phyloP scores from a whole-genome alignment of 2,797 vertebrate species.

The Galaxias olidus region DNA sequence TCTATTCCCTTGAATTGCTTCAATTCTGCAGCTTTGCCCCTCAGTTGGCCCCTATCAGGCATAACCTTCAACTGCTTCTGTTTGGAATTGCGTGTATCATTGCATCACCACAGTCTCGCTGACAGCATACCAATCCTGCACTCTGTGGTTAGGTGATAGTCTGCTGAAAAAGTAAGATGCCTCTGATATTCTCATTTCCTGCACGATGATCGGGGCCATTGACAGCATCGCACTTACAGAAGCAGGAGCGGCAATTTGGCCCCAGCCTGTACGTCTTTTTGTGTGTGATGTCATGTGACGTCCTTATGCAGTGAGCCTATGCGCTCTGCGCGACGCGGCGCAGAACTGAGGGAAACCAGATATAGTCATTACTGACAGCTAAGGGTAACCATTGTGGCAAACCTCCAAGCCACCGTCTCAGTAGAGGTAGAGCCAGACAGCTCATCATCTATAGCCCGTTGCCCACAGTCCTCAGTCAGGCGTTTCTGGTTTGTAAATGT shows the following conservation, averaged over 20 bases:
- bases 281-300: slow-evolving; percentile 51
- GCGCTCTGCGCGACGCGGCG: slow-evolving; percentile 32
- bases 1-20: no score
- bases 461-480: slow-evolving; percentile 53
- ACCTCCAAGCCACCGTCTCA: slow-evolving; percentile 75
- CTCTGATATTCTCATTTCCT: slow-evolving; percentile 30
- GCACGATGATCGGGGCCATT: slow-evolving; percentile 42
- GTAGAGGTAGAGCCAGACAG: slow-evolving; percentile 52
- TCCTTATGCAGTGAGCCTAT: slow-evolving; percentile 21
- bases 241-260: slow-evolving; percentile 29
- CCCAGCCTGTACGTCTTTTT: slow-evolving; percentile 26
- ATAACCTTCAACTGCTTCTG: background rate
- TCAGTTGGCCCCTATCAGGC: no score
- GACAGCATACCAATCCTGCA: slow-evolving; percentile 23
- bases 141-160: slow-evolving; percentile 44
- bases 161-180: slow-evolving; percentile 54
- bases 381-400: slow-evolving; percentile 73
- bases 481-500: slow-evolving; percentile 39
- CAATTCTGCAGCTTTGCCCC: no score
- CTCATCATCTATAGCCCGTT: slow-evolving; percentile 46
- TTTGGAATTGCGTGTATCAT: slow-evolving; percentile 34
- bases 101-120: slow-evolving; percentile 33
- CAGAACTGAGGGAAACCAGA: slow-evolving; percentile 66
- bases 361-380: slow-evolving; percentile 68
- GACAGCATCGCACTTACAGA: slow-evolving; percentile 18